Evolutionary conservation across 2,888 invertebrate genomes (phyloP).

Genomic region (Brachypterus glaber): DNA sequence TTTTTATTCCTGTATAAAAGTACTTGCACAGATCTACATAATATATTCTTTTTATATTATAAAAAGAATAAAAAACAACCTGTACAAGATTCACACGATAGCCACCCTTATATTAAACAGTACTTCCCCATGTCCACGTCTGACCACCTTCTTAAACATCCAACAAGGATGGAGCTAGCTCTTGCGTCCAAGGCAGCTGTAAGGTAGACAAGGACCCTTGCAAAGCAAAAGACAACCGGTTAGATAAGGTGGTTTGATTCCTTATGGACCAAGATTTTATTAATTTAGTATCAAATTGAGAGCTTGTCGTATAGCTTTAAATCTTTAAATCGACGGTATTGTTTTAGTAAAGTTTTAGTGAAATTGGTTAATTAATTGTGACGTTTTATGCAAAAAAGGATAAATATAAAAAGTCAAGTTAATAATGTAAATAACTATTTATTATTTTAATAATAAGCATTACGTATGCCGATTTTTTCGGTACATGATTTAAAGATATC

Average conservation of each 20-base stretch:
- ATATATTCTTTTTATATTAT: too few relatives aligned
- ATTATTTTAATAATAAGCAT: too few relatives aligned
- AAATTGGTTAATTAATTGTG: background rate
- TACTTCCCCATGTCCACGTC: slow-evolving; percentile 29
- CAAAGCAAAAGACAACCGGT: slow-evolving; percentile 34
- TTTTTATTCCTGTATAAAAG: slow-evolving; percentile 25
- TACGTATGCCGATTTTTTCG: too few relatives aligned
- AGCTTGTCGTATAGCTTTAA: slow-evolving; percentile 14
- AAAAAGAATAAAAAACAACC: slow-evolving; percentile 37
- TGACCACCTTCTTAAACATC: slow-evolving; percentile 19
- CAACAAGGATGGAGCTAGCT: slow-evolving; percentile 22
- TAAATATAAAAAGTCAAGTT: too few relatives aligned
- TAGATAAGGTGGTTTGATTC: slow-evolving; percentile 31
- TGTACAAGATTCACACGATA: slow-evolving; percentile 36
- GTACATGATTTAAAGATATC: too few relatives aligned
- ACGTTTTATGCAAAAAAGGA: too few relatives aligned
- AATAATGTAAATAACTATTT: too few relatives aligned
- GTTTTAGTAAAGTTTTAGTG: background rate
- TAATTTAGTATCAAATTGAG: slow-evolving; percentile 30
- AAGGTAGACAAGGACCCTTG: slow-evolving; percentile 25
- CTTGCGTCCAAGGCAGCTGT: slow-evolving; percentile 25
- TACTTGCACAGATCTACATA: slow-evolving; percentile 31
- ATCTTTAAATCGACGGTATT: slow-evolving; percentile 1
- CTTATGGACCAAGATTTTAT: slow-evolving; percentile 22
- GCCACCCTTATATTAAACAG: slow-evolving; percentile 26